Conservation (phyloP, 1,140 invertebrate species). For the Adoxophyes honmai region DNA sequence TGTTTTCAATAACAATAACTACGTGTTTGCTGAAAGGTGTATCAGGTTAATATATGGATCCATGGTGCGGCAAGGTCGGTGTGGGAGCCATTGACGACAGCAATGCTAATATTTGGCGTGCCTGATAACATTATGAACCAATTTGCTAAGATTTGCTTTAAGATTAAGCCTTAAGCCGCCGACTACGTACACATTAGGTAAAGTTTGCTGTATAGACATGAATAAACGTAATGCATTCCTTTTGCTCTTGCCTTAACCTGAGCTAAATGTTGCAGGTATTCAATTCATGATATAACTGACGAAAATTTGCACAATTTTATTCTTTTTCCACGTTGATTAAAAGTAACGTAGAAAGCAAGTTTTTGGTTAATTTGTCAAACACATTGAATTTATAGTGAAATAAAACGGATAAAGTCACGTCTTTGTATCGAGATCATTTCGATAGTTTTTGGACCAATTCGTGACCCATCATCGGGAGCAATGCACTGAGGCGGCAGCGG, state of each 20-base stretch:
- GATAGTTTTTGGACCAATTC: no score
- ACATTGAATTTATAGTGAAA: no score
- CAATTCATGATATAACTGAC: no score
- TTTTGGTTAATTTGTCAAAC: no score
- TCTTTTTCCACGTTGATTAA: no score
- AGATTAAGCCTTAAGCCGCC: conserved; percentile 64
- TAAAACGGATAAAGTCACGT: no score
- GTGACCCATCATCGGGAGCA: no score
- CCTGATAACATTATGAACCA: conserved; percentile 70
- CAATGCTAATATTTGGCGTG: conserved; percentile 60
- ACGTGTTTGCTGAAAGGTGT: conserved; percentile 33
- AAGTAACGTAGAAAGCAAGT: no score
- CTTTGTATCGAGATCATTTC: no score
- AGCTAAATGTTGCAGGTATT: no score
- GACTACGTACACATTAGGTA: conserved; percentile 41
- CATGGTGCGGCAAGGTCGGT: conserved; percentile 48
- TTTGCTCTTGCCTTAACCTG: not conserved
- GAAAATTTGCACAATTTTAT: no score
- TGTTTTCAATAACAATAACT: conserved; percentile 32
- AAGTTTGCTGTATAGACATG: conserved; percentile 25
- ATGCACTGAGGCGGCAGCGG: no score
- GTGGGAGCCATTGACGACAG: conserved; percentile 48
- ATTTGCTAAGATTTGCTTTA: conserved; percentile 67
- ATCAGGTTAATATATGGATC: conserved; percentile 51
- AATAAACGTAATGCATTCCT: conserved; percentile 30